Conservation (phyloP, 2,888 invertebrate species). For the Mesorhabditis belari region DNA sequence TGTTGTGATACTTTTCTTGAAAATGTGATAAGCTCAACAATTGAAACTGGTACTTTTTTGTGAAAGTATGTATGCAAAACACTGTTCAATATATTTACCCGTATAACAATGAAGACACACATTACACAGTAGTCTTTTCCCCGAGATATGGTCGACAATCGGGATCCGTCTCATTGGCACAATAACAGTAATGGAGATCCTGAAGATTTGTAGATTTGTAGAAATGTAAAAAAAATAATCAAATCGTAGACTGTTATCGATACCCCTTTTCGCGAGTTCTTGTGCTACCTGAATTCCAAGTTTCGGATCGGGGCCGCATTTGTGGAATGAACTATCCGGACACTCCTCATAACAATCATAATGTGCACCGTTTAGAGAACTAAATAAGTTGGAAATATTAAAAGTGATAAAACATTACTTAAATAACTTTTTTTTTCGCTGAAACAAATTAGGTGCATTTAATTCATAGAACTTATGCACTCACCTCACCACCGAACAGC, state of each 20-base stretch:
- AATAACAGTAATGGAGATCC: conserved; percentile 7
- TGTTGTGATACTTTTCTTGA: no score
- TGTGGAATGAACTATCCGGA: background rate
- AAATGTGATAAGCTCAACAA: no score
- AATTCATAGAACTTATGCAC: no score
- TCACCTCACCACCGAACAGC: conserved; percentile 7
- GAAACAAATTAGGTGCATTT: no score
- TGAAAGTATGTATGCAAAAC: no score
- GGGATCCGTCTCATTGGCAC: conserved; percentile 1
- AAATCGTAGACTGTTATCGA: no score
- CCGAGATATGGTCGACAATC: conserved; percentile 5
- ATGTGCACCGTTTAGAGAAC: conserved; percentile 5
- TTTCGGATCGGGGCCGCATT: conserved; percentile 8
- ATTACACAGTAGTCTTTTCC: no score
- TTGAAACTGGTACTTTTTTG: no score
- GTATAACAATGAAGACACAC: no score
- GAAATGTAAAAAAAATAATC: background rate
- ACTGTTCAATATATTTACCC: no score
- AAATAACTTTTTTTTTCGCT: background rate
- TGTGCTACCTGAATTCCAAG: conserved; percentile 5
- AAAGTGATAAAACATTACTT: no score
- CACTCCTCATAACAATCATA: conserved; percentile 8
- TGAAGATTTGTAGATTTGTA: background rate
- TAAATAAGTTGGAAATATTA: background rate
- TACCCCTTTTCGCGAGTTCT: no score